Percentiles rank a stretch among this genome's conserved stretches.
Conservation (phyloP, 2,888 invertebrate species). For the Luffia ferchaultella region DNA sequence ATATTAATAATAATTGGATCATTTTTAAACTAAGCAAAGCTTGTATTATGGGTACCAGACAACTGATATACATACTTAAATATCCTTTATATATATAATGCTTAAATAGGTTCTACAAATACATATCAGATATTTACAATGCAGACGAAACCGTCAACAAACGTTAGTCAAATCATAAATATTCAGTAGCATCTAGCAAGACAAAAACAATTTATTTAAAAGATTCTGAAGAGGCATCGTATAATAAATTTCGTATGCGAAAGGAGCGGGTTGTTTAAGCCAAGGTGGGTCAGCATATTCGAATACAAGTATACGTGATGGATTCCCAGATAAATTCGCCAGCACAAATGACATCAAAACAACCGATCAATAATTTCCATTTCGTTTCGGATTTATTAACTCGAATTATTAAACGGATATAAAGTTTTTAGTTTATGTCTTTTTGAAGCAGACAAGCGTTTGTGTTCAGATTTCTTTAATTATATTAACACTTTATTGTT, state of each 20-base stretch:
- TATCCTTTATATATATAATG: no score
- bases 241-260: constrained; percentile 36
- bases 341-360: constrained; percentile 19
- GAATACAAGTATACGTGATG: constrained; percentile 19
- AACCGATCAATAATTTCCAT: not conserved
- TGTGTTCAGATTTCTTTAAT: no score
- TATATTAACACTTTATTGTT: constrained; percentile 9
- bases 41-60: no score
- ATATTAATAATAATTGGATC: no score
- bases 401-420: not conserved
- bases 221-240: constrained; percentile 26
- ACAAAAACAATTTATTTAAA: no score
- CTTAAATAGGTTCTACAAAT: no score
- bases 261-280: constrained; percentile 11
- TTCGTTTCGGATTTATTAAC: not conserved
- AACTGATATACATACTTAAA: no score
- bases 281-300: not conserved
- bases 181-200: no score
- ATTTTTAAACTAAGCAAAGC: no score
- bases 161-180: no score
- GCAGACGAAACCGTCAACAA: no score
- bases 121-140: no score
- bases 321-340: constrained; percentile 33
- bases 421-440: not conserved
- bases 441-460: not conserved